phyloP scores from a whole-genome alignment of 2,888 invertebrate genomes.

The Limnephilus marmoratus region DNA sequence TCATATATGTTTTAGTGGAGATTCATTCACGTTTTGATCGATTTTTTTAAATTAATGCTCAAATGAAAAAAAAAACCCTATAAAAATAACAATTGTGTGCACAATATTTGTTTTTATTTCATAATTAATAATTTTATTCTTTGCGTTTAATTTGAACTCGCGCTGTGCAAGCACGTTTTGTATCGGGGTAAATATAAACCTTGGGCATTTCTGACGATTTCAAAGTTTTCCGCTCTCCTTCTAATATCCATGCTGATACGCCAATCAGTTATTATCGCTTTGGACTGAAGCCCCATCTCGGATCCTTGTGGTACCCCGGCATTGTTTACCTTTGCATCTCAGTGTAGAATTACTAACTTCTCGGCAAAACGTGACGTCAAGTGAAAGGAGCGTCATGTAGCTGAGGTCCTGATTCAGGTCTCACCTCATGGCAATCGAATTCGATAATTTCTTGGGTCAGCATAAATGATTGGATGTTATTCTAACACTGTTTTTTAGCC shows the following conservation, averaged over 20 bases:
- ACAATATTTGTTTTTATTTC: not conserved
- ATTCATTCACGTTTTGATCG: not conserved
- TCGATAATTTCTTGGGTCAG: not conserved
- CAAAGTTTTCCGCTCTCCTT: not conserved
- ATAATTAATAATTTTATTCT: not conserved
- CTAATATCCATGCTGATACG: not conserved
- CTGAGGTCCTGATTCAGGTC: not conserved
- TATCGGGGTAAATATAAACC: no score
- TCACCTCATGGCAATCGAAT: not conserved
- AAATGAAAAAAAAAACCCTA: no score
- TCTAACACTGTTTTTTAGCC: not conserved
- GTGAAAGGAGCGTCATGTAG: slow-evolving; percentile 57
- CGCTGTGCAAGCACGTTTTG: not conserved
- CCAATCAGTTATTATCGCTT: slow-evolving; percentile 59
- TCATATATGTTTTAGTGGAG: no score
- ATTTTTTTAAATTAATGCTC: no score
- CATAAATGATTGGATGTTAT: not conserved
- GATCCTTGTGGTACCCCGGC: slow-evolving; percentile 38
- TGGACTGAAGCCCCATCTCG: slow-evolving; percentile 52
- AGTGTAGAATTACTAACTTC: slow-evolving; percentile 58
- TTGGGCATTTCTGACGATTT: no score
- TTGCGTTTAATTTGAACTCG: not conserved
- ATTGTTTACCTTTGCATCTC: slow-evolving; percentile 44
- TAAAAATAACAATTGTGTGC: not conserved
- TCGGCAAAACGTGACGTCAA: slow-evolving; percentile 57